A percentile compares a stretch with the other conserved stretches of the same genome.
Evolutionary conservation across 2,888 invertebrate species (phyloP).

Genomic region (Drosophila dives): DNA sequence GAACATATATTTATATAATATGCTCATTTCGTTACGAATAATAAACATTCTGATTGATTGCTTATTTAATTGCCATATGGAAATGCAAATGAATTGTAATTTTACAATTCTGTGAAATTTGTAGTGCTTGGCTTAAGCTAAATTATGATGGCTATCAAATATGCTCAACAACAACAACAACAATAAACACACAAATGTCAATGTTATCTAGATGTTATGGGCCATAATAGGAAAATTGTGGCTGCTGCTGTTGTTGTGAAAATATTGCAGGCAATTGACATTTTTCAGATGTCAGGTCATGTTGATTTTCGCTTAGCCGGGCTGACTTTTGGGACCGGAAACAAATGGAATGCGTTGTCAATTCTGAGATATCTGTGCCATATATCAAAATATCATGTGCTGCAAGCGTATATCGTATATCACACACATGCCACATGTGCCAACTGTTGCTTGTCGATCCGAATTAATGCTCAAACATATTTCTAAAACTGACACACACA

Average conservation of each 20-base stretch:
- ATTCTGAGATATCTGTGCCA: conserved; percentile 58
- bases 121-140: conserved; percentile 28
- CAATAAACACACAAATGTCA: conserved; percentile 5
- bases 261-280: conserved; percentile 57
- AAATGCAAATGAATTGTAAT: conserved; percentile 2
- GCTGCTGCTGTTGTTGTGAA: conserved; percentile 15
- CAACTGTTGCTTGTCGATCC: conserved; percentile 49
- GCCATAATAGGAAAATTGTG: conserved; percentile 26
- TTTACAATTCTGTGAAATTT: conserved; percentile 6
- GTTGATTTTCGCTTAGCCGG: conserved; percentile 61
- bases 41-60: conserved; percentile 2
- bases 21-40: background rate
- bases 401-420: conserved; percentile 8
- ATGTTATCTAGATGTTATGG: conserved; percentile 45
- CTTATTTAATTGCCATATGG: background rate
- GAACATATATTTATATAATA: background rate
- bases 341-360: conserved; percentile 55
- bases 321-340: conserved; percentile 41
- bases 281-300: conserved; percentile 60
- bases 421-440: conserved; percentile 21
- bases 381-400: conserved; percentile 35
- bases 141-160: conserved; percentile 39
- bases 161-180: conserved; percentile 17
- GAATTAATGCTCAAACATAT: conserved; percentile 43
- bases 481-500: conserved; percentile 12